Base-by-base conservation (phyloP, 2,888 invertebrate species). In the Cartodere bifasciata region DNA sequence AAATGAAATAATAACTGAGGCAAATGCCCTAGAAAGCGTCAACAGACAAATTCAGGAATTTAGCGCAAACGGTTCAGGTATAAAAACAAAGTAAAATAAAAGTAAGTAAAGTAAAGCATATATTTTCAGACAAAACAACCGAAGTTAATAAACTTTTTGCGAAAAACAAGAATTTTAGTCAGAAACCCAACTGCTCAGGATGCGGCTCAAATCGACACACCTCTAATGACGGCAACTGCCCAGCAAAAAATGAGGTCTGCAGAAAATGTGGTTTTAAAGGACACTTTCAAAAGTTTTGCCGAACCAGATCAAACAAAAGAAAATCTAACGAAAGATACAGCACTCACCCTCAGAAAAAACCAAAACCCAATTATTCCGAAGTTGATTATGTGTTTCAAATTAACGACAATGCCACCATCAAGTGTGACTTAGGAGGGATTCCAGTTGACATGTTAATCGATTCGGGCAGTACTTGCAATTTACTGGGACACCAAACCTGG, bases 171-270 rank as follows among this genome's bases (percentile, higher is more conserved):
- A 20, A 29, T 25, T 13, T 16, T 13, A 16, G 14, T 16, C 5
- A 24, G 16, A 21, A 29, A 29, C 7, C 9, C 13, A 12, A 20
- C 37, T 28, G 45, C 35, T 32, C 27, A 16, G 29, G 39, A 6
- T 45, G 43, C 26, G 40, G 37, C 13, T 21, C 21, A n/a, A 17
- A 14, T 5, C 39, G 33, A 4, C 44, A 45, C 26, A 25, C 28
- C 10, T 25, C 32, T 3, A 31, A 31, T 4, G 36, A 38, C 14
- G 16, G 12, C 2, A 34, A 16, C 2, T 48, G 45, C 15, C 46
- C 46, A 9, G 47, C 46, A 4, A 41, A 24, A 34, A 34, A 33
- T 2, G 36, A 34, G 23, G 40, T 33, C 15, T 47, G 47, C 28
- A 4, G 25, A 2, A 37, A 34, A 25, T 49, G 46, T 25, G 36